Evolutionary conservation across 1,140 invertebrate species (phyloP), one percentile per base, ranked within the genome.

Genomic region (Neodiprion pinetum): DNA sequence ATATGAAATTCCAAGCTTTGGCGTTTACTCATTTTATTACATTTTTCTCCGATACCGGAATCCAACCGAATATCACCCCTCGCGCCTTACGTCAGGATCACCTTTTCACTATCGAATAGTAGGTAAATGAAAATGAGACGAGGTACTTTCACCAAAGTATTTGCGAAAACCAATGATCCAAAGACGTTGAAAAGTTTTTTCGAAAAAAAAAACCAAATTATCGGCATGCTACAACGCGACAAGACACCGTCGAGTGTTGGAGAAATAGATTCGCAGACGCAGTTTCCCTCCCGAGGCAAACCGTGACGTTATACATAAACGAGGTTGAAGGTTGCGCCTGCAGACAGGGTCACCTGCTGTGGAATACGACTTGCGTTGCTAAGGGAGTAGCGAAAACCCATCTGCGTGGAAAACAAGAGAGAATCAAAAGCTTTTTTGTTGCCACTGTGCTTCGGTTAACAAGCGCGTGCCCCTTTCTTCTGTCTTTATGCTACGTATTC

Each of bases 1-100:
- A 80, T 75, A 61, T 77, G 77, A 79, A 77, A 79, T 83, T 81
- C 76, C 81, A 70, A 74, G 12, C 50, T 14, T 72, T 74, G 75
- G 69, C 11, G 11, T 12, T 14, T 14, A 7, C 53, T 12, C n/a
- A 70, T 82, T 82, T 83, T 81, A 81, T 80, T 83, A 74, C 53
- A 14, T 5, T 61, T 9, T 61, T 17, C 11, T 61, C n/a, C 53
- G 9, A 61, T 61, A 61, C n/a, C 53, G n/a, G 53, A 61, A 61
- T 61, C n/a, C 4, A 61, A 12, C 5, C 5, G 9, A 9, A 61
- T 61, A 61, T 17, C 3, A 61, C 5, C 11, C 5, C 11, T 14
- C 8, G 2, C 28, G 5, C 28, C 28, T 40, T 40, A 1, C 28
- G 2, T 40, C 28, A 40, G 28, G 28, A 40, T 40, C 28, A 40